A percentile compares a stretch with the other conserved stretches of the same genome.
These are phyloP conservation scores for Chanos chanos DNA, from an alignment of 2,797 vertebrate species.

Conservation along the genomic window DNA sequence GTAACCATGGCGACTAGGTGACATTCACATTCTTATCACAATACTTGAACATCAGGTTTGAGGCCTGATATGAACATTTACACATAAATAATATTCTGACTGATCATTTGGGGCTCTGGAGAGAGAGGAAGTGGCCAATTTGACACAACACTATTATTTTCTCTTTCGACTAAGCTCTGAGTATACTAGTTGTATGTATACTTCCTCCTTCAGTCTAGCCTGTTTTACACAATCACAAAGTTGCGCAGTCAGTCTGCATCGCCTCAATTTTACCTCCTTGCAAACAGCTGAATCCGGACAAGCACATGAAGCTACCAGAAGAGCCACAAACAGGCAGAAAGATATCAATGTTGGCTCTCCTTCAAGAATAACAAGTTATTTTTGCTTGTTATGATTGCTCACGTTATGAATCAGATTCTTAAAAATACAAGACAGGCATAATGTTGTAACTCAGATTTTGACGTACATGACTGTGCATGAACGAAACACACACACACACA, in stretches of 20 bases:
- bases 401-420: too few species aligned
- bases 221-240: too few species aligned
- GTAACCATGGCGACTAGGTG: conserved; percentile 41
- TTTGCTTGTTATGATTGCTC: too few species aligned
- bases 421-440: too few species aligned
- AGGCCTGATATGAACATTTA: conserved; percentile 10
- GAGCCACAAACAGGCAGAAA: neutral
- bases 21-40: conserved; percentile 31
- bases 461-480: too few species aligned
- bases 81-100: conserved; percentile 11
- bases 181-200: too few species aligned
- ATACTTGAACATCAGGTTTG: conserved; percentile 29
- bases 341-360: too few species aligned
- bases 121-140: neutral
- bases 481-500: too few species aligned
- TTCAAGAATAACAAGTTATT: too few species aligned
- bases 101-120: too few species aligned
- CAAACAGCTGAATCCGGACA: neutral
- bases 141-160: neutral
- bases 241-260: neutral
- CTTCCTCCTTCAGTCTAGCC: too few species aligned
- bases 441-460: too few species aligned
- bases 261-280: neutral
- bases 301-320: neutral
- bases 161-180: neutral